Base-by-base conservation (phyloP, 2,888 invertebrate genomes). In the Dryobotodes eremita region DNA sequence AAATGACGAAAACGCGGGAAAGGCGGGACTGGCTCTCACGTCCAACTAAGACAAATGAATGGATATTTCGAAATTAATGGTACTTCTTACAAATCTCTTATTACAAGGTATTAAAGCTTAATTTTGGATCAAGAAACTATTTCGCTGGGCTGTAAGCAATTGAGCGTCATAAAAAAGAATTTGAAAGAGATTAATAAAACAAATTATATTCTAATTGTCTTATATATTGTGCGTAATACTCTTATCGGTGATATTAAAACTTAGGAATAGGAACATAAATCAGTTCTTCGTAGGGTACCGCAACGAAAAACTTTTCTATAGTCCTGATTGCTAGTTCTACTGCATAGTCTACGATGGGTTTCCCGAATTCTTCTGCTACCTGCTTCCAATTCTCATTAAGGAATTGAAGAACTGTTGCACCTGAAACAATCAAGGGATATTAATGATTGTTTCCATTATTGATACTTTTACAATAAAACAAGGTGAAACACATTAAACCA, bases 281-380 rank as follows among this genome's bases (percentile, higher is more conserved):
- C 0, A 97, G 91, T 89, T 97, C 97, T 75, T 94, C 92, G 66
- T 95, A 95, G 0, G 97, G 97, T 8, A 96, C 96, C 0, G 68
- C 93, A 0, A 91, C 15, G 89, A 96, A 96, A 91, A 97, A 96
- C 80, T 95, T 96, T 83, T 94, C 94, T 11, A 96, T 93, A 0
- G 95, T 96, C 61, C 79, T 94, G 20, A 96, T 76, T 6, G 95
- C 95, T 78, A 96, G 84, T 0, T 95, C 96, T 5, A 96, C 95
- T 1, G 96, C 93, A 75, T 96, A 96, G 80, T 97, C 96, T 2
- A 96, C 94, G 2, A 97, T 94, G 0, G 96, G 97, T 83, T 96
- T 96, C 2, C 97, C 97, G 23, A 97, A 97, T 84, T 96, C 96
- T 78, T 95, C 94, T 0, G 95, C 94, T 0, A 96, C 95, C 1